Evolutionary conservation across 2,113 vertebrate species (phyloP).

Genomic region (Montifringilla adamsi): DNA sequence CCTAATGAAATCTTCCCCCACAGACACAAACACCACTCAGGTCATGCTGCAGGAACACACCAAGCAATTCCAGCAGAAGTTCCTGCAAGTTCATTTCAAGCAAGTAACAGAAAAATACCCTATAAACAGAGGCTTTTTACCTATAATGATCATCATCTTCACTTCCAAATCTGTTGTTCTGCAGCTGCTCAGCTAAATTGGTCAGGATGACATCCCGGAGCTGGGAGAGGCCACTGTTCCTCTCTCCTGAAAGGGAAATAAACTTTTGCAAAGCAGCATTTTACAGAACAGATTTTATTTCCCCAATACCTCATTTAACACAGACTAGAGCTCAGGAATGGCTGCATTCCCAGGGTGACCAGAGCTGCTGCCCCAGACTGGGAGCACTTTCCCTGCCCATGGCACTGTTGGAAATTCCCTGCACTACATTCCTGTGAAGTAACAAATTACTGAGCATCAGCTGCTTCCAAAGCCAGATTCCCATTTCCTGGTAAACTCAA

Average conservation of each 20-base stretch:
- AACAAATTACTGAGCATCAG: neutral
- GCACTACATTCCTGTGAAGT: neutral
- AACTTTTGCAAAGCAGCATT: neutral
- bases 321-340: neutral
- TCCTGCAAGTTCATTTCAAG: neutral
- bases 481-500: neutral
- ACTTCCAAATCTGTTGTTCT: slow-evolving; percentile 96
- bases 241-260: slow-evolving; percentile 80
- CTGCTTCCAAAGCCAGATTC: neutral
- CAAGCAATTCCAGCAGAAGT: neutral
- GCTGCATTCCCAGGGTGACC: neutral
- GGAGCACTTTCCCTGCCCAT: neutral
- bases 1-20: neutral
- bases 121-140: slow-evolving; percentile 55
- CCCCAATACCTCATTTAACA: neutral
- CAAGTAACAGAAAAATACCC: neutral
- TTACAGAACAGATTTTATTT: neutral
- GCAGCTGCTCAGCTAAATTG: slow-evolving; percentile 91
- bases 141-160: slow-evolving; percentile 98
- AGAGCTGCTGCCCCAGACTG: neutral
- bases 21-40: neutral
- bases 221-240: slow-evolving; percentile 90
- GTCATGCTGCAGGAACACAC: neutral
- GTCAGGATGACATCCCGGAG: slow-evolving; percentile 94
- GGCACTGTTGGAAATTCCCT: neutral